A percentile compares a stretch with the other conserved stretches of the same genome.
Evolutionary conservation across 1,140 invertebrate genomes (phyloP).

Genomic region (Coenobita brevimanus): DNA sequence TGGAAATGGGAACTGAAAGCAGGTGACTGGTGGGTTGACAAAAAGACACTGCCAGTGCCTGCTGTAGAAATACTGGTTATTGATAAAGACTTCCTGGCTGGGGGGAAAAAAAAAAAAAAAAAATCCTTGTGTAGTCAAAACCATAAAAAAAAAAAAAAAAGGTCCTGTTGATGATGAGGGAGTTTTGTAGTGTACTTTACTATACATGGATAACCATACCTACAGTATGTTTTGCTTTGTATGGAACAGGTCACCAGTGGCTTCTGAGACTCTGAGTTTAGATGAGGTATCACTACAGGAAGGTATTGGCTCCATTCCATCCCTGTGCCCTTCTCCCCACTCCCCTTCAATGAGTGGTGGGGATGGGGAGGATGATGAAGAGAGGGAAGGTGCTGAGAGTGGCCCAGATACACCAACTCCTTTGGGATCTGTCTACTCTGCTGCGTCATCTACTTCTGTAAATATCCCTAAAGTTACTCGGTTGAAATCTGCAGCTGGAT

Average conservation of each 20-base stretch:
- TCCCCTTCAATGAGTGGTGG: slow-evolving; percentile 56
- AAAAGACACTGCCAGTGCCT: no score
- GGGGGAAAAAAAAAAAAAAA: no score
- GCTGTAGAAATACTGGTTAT: no score
- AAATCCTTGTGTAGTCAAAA: no score
- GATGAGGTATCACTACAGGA: slow-evolving; percentile 68
- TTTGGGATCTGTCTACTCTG: slow-evolving; percentile 27
- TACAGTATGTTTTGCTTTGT: background rate
- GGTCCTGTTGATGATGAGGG: no score
- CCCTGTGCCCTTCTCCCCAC: slow-evolving; percentile 57
- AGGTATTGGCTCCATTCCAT: slow-evolving; percentile 59
- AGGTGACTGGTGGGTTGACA: no score
- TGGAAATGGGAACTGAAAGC: no score
- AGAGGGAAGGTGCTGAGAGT: slow-evolving; percentile 31
- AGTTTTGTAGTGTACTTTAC: no score
- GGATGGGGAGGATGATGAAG: slow-evolving; percentile 48
- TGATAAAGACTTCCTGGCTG: no score
- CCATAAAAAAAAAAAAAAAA: no score
- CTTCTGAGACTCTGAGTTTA: slow-evolving; percentile 63
- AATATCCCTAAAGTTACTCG: background rate
- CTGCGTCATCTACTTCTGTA: slow-evolving; percentile 9
- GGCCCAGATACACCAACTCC: slow-evolving; percentile 47
- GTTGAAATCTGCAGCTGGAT: slow-evolving; percentile 23
- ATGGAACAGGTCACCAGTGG: slow-evolving; percentile 53
- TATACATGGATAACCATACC: background rate